Evolutionary conservation across 2,113 vertebrate species (phyloP).

Genomic region (Pollachius pollachius): DNA sequence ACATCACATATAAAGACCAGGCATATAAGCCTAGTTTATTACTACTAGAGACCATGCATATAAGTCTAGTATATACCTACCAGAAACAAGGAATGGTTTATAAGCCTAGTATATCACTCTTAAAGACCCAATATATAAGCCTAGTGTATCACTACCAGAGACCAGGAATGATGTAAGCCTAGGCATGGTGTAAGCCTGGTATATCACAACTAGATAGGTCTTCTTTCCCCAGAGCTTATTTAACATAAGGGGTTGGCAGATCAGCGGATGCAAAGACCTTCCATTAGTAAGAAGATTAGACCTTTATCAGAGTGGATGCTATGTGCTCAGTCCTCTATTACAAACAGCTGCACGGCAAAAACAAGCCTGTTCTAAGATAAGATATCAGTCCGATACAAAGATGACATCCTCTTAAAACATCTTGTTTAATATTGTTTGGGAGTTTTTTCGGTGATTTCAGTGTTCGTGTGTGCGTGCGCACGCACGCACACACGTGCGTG

Average conservation of each 20-base stretch:
- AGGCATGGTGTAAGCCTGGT: not conserved
- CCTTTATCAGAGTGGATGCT: conserved; percentile 54
- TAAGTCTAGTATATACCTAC: too few relatives aligned
- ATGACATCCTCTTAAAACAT: too few relatives aligned
- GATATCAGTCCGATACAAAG: not conserved
- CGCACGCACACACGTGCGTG: too few relatives aligned
- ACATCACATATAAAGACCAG: too few relatives aligned
- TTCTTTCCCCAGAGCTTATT: conserved; percentile 30
- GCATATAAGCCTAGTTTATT: too few relatives aligned
- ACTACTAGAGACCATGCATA: too few relatives aligned
- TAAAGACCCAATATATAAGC: too few relatives aligned
- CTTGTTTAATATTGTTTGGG: too few relatives aligned
- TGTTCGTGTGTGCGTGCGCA: not conserved
- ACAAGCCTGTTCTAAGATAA: not conserved
- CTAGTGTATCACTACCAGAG: not conserved
- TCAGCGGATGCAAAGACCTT: conserved; percentile 40
- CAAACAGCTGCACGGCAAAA: not conserved
- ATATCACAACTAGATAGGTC: conserved; percentile 32
- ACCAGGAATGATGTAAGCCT: not conserved
- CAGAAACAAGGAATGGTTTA: too few relatives aligned
- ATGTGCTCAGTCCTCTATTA: conserved; percentile 25
- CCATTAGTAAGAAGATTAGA: conserved; percentile 66
- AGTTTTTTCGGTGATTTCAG: conserved; percentile 1
- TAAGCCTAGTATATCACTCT: too few relatives aligned
- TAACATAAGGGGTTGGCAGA: conserved; percentile 60